phyloP scores from a whole-genome alignment of 2,797 vertebrate species.

The Potorous gilbertii region DNA sequence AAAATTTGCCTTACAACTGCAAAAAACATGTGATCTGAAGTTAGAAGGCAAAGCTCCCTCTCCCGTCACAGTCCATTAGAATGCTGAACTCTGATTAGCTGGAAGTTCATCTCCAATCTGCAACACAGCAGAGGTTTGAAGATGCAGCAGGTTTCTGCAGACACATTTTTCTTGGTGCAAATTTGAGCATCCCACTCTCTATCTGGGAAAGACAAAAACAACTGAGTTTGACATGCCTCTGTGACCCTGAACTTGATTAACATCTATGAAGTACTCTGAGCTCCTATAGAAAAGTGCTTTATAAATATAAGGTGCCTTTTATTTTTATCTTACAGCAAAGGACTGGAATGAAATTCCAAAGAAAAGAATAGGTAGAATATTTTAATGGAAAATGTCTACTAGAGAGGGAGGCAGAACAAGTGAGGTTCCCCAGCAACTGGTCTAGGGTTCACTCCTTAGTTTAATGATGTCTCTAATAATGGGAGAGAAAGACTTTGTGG shows the following conservation, averaged over 20 bases:
- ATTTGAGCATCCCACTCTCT: conserved; percentile 52
- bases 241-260: conserved; percentile 54
- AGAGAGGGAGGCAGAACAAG: conserved; percentile 26
- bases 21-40: conserved; percentile 78
- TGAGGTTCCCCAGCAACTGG: neutral
- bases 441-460: conserved; percentile 11
- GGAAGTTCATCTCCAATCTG: conserved; percentile 73
- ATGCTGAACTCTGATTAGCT: conserved; percentile 77
- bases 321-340: conserved; percentile 55
- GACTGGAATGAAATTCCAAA: conserved; percentile 65
- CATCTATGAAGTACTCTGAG: conserved; percentile 37
- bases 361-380: conserved; percentile 48
- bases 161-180: conserved; percentile 43
- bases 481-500: conserved; percentile 11
- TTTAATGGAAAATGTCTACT: conserved; percentile 53
- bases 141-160: conserved; percentile 61
- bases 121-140: conserved; percentile 56
- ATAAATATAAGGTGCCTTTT: neutral
- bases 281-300: conserved; percentile 57
- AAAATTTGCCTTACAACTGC: conserved; percentile 78
- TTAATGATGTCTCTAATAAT: conserved; percentile 45
- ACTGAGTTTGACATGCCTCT: conserved; percentile 46
- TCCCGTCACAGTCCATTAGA: conserved; percentile 66
- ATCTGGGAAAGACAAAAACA: conserved; percentile 64
- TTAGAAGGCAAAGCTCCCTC: conserved; percentile 60